phyloP scores from a whole-genome alignment of 2,113 vertebrate species.

The Dasyurus viverrinus region DNA sequence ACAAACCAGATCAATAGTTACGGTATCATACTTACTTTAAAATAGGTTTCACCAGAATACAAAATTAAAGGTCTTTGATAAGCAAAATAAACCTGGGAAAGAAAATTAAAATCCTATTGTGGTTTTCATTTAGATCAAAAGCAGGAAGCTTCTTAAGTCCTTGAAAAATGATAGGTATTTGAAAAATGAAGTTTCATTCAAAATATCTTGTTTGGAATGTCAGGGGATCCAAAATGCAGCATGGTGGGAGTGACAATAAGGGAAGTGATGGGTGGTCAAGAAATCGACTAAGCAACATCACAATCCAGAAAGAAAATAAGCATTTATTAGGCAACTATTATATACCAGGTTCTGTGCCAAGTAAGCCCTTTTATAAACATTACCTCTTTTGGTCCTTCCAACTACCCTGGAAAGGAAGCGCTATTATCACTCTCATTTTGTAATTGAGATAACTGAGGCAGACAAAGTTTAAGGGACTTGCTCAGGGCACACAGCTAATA shows the following conservation, averaged over 20 bases:
- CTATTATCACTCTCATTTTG: background rate
- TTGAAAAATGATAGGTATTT: constrained; percentile 39
- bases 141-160: constrained; percentile 44
- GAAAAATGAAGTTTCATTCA: background rate
- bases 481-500: background rate
- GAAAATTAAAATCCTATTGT: constrained; percentile 9
- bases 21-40: constrained; percentile 8
- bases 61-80: constrained; percentile 42
- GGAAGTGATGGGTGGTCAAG: background rate
- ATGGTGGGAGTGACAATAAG: background rate
- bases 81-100: constrained; percentile 49
- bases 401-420: background rate
- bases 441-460: background rate
- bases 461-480: background rate
- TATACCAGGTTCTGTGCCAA: background rate
- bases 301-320: background rate
- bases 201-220: background rate
- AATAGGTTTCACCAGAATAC: constrained; percentile 51
- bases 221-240: background rate
- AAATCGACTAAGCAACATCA: background rate
- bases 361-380: background rate
- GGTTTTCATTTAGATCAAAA: constrained; percentile 25
- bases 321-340: background rate
- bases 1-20: constrained; percentile 30
- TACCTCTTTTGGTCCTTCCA: background rate